Percentiles rank a stretch among this genome's conserved stretches.
phyloP scores from a whole-genome alignment of 2,797 vertebrate species.

The Alfaro cultratus region DNA sequence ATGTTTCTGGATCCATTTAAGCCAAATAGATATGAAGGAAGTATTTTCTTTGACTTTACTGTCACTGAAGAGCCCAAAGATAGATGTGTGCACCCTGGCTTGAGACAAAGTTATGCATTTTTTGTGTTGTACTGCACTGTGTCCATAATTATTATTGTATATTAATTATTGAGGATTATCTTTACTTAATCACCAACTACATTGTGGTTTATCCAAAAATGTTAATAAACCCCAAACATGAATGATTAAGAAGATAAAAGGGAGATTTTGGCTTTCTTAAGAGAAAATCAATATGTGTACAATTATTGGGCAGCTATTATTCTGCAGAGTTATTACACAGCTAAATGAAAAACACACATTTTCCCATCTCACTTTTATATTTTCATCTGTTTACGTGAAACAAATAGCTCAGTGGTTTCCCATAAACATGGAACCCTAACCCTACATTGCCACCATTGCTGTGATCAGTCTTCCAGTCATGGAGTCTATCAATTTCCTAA shows the following conservation, averaged over 20 bases:
- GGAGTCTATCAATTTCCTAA: too few species aligned
- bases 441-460: neutral
- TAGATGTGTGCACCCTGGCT: neutral
- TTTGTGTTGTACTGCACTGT: neutral
- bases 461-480: too few species aligned
- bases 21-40: conserved; percentile 16
- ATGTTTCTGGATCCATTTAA: conserved; percentile 25
- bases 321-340: neutral
- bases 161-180: neutral
- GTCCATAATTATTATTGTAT: neutral
- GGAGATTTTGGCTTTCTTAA: neutral
- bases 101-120: neutral
- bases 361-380: neutral
- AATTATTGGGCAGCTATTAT: neutral
- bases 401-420: neutral
- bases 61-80: neutral
- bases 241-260: neutral
- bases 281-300: neutral
- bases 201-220: neutral
- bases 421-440: neutral
- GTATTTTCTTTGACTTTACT: conserved; percentile 28
- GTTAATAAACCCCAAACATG: neutral
- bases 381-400: neutral
- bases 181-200: neutral
- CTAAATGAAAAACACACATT: neutral